Evolutionary conservation across 2,113 vertebrate species (phyloP).

Genomic region (Craseonycteris thonglongyai): DNA sequence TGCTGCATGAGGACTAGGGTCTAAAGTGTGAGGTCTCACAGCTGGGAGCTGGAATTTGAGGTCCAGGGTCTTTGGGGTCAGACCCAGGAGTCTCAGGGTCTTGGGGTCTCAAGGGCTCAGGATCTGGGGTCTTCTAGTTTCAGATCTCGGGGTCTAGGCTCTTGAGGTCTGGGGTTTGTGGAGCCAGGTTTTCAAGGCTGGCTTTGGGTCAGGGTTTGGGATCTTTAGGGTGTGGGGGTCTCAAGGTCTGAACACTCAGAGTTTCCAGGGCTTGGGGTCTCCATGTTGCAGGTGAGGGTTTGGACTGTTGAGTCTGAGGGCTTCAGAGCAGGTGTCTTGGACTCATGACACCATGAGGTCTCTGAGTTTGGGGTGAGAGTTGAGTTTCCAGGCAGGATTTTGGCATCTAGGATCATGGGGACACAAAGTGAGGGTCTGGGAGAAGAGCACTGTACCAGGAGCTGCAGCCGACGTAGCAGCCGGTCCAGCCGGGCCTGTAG

Average conservation of each 20-base stretch:
- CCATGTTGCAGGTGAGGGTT: not conserved
- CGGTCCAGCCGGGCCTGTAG: slow-evolving; percentile 62
- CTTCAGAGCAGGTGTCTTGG: too few species aligned
- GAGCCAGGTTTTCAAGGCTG: not conserved
- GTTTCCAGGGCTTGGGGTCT: not conserved
- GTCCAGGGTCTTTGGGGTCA: not conserved
- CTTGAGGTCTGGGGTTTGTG: not conserved
- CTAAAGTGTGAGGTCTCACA: not conserved
- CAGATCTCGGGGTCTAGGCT: not conserved
- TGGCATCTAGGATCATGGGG: not conserved
- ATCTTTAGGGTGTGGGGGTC: not conserved
- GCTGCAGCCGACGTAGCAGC: slow-evolving; percentile 63
- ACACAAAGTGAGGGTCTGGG: not conserved
- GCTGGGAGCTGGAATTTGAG: not conserved
- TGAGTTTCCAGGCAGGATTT: not conserved
- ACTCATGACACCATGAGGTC: too few species aligned
- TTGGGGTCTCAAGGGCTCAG: not conserved
- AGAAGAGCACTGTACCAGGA: slow-evolving; percentile 39
- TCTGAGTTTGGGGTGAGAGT: not conserved
- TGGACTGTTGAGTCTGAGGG: too few species aligned
- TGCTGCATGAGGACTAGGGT: not conserved
- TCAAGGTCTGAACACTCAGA: not conserved
- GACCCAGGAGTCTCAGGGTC: not conserved
- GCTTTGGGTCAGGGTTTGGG: not conserved
- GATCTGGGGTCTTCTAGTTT: not conserved